A percentile compares a stretch with the other conserved stretches of the same genome.
phyloP scores from a whole-genome alignment of 2,888 invertebrate genomes.

The Tiliacea aurago region DNA sequence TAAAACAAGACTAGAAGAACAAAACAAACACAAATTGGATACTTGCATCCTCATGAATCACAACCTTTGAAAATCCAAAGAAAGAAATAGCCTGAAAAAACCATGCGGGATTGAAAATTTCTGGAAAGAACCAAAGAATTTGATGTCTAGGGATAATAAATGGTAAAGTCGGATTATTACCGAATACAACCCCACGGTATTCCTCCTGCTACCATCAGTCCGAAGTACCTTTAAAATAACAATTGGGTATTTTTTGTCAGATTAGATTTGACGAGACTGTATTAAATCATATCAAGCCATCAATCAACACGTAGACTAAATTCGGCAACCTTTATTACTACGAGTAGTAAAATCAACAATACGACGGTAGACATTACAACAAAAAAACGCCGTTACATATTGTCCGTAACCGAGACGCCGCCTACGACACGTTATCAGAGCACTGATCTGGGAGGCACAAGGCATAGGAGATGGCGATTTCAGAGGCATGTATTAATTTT shows the following conservation, averaged over 20 bases:
- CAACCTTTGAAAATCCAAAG: no score
- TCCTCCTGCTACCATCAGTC: no score
- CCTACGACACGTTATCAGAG: constrained; percentile 60
- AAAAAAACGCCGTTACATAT: constrained; percentile 61
- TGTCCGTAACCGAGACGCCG: constrained; percentile 56
- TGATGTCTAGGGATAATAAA: no score
- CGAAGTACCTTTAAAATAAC: no score
- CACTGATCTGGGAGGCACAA: constrained; percentile 51
- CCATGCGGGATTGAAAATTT: no score
- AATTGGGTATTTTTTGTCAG: background rate
- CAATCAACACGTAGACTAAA: background rate
- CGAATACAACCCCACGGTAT: no score
- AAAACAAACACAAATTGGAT: no score
- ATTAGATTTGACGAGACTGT: background rate
- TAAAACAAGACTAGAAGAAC: no score
- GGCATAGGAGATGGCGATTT: constrained; percentile 18
- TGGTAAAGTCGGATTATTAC: no score
- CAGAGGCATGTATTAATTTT: background rate
- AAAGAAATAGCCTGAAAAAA: no score
- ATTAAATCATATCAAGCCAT: constrained; percentile 13
- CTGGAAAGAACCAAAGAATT: no score
- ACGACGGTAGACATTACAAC: constrained; percentile 39
- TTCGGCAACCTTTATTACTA: constrained; percentile 25
- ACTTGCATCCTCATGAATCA: no score
- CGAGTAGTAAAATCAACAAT: constrained; percentile 47